Evolutionary conservation across 2,113 vertebrate species (phyloP).

Genomic region (Orycteropus afer): DNA sequence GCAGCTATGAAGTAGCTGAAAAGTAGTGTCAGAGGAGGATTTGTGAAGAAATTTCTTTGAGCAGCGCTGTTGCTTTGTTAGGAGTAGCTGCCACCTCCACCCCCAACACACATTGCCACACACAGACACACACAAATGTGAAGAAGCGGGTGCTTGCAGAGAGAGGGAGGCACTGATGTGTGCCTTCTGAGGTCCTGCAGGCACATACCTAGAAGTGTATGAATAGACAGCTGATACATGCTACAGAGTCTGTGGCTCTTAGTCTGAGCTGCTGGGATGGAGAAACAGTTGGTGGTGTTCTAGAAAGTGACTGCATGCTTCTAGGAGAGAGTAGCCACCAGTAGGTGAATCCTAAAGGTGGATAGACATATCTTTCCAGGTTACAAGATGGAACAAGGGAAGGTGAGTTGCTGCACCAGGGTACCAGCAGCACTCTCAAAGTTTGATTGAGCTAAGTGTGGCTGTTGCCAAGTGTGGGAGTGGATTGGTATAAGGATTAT

Average conservation of each 20-base stretch:
- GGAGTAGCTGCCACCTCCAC: neutral
- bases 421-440: neutral
- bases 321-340: neutral
- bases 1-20: neutral
- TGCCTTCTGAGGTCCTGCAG: neutral
- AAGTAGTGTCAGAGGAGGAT: neutral
- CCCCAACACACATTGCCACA: neutral
- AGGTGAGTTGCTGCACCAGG: neutral
- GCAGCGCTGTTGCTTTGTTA: neutral
- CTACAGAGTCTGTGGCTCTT: neutral
- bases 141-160: neutral
- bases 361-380: neutral
- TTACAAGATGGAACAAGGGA: neutral
- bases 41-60: neutral
- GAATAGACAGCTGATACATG: neutral
- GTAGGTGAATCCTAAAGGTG: neutral
- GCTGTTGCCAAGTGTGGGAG: neutral
- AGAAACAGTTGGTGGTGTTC: neutral
- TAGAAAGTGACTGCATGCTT: neutral
- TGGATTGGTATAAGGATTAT: neutral
- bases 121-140: neutral
- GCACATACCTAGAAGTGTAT: neutral
- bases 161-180: neutral
- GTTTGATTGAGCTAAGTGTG: neutral
- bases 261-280: neutral